A percentile compares a stretch with the other conserved stretches of the same genome.
phyloP scores from a whole-genome alignment of 2,888 invertebrate species.

The Branchipolynoe longqiensis region DNA sequence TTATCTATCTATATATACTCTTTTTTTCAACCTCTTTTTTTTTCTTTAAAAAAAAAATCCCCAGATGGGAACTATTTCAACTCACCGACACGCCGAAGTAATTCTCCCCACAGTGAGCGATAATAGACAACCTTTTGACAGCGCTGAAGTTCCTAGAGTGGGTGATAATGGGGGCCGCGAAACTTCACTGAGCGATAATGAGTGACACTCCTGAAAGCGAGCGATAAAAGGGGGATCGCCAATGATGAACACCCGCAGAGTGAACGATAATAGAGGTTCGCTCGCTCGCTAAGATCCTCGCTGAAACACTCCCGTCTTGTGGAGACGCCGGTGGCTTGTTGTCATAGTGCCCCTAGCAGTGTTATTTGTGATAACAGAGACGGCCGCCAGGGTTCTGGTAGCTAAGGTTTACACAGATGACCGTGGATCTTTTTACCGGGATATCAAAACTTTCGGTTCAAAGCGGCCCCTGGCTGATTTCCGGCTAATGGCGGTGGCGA shows the following conservation, averaged over 20 bases:
- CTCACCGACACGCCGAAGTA: not conserved
- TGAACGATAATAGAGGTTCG: no score
- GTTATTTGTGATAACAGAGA: slow-evolving; percentile 19
- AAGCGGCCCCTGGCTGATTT: not conserved
- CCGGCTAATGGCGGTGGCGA: not conserved
- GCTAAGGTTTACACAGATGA: slow-evolving; percentile 29
- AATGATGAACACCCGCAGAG: no score
- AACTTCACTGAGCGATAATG: no score
- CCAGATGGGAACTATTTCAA: slow-evolving; percentile 1
- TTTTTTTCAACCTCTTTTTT: no score
- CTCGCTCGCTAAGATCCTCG: not conserved
- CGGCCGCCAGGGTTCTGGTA: not conserved
- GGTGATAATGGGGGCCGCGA: slow-evolving; percentile 23
- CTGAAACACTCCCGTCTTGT: not conserved
- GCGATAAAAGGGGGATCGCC: no score
- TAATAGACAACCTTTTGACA: not conserved
- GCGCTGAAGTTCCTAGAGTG: not conserved
- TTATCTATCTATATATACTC: not conserved
- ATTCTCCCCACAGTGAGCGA: not conserved
- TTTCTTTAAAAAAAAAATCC: no score
- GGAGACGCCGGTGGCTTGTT: not conserved
- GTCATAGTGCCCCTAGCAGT: not conserved
- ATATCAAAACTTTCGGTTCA: slow-evolving; percentile 20
- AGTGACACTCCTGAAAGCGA: no score
- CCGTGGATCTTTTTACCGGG: not conserved